Evolutionary conservation across 2,888 invertebrate genomes (phyloP).

Genomic region (Rhopalosiphum nymphaeae): DNA sequence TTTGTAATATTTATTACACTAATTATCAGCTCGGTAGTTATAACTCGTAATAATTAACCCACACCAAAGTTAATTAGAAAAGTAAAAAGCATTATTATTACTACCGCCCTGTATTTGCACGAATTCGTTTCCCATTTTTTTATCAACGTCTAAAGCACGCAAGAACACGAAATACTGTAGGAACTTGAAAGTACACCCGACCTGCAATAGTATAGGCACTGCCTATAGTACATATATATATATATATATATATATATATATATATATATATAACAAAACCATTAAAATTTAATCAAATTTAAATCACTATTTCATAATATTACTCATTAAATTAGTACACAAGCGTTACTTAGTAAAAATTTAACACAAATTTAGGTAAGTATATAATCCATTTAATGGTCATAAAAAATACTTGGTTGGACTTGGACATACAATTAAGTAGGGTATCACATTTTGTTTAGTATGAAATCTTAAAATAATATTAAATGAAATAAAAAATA

Average conservation of each 20-base stretch:
- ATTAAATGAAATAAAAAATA: slow-evolving; percentile 53
- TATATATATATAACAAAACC: neutral
- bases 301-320: neutral
- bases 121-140: neutral
- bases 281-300: slow-evolving; percentile 27
- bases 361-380: slow-evolving; percentile 13
- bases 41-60: neutral
- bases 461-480: slow-evolving; percentile 62
- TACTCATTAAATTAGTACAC: neutral
- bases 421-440: slow-evolving; percentile 62
- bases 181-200: neutral
- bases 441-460: slow-evolving; percentile 65
- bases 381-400: slow-evolving; percentile 52
- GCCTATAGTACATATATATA: neutral
- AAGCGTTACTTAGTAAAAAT: neutral
- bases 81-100: neutral
- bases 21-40: neutral
- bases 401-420: slow-evolving; percentile 58
- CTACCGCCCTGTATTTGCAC: neutral
- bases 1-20: neutral
- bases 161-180: neutral
- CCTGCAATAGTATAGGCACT: neutral
- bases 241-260: no score
- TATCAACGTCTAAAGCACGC: neutral
- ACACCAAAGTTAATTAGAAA: neutral